Percentiles rank a stretch among this genome's conserved stretches.
phyloP scores from a whole-genome alignment of 1,140 invertebrate genomes.

The Atta colombica region DNA sequence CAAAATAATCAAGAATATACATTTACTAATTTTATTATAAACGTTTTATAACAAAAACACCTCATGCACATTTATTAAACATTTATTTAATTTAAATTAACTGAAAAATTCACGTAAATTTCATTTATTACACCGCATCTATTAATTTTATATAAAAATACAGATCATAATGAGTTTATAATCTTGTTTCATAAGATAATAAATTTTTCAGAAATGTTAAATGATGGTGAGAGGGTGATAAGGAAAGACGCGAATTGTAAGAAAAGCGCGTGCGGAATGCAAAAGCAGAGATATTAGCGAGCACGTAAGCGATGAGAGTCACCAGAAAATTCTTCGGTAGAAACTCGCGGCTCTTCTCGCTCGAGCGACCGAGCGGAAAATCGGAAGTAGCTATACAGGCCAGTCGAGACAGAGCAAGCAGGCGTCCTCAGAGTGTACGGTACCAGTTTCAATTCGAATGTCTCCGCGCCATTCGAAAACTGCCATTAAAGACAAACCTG shows the following conservation, averaged over 20 bases:
- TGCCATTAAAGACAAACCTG: conserved; percentile 70
- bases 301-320: not conserved
- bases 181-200: not conserved
- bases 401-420: conserved; percentile 36
- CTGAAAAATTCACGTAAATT: not conserved
- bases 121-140: not conserved
- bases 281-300: not conserved
- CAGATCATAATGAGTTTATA: not conserved
- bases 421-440: conserved; percentile 9
- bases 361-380: conserved; percentile 58
- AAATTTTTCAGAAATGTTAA: not conserved
- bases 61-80: not conserved
- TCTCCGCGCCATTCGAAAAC: conserved; percentile 2
- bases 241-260: not conserved
- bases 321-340: not conserved
- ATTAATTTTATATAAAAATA: not conserved
- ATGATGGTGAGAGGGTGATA: not conserved
- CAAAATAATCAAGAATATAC: not conserved
- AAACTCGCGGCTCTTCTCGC: conserved; percentile 15
- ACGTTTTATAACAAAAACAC: not conserved
- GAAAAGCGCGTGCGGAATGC: not conserved
- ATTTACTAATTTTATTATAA: not conserved
- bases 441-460: conserved; percentile 46
- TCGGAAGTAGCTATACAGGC: conserved; percentile 55
- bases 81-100: not conserved